Evolutionary conservation across 2,113 vertebrate genomes (phyloP).

Genomic region (Lonchura striata): DNA sequence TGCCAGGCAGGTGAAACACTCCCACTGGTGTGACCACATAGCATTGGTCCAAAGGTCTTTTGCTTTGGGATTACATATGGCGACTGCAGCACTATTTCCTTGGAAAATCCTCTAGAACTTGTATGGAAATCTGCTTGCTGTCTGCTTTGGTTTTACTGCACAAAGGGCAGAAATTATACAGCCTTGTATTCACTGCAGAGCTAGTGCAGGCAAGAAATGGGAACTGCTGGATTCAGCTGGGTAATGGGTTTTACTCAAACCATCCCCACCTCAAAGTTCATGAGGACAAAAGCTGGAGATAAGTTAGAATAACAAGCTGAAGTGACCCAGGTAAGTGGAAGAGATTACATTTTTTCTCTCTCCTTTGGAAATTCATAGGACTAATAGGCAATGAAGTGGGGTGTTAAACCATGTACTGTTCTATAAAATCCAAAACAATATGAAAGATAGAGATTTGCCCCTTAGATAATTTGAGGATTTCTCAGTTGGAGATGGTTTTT

Average conservation of each 20-base stretch:
- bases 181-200: not conserved
- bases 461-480: not conserved
- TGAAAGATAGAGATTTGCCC: not conserved
- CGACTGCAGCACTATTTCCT: not conserved
- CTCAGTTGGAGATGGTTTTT: not conserved
- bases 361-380: not conserved
- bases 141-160: not conserved
- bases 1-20: not conserved
- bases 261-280: not conserved
- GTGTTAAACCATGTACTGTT: not conserved
- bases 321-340: not conserved
- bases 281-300: not conserved
- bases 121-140: not conserved
- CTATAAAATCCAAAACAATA: not conserved
- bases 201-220: not conserved
- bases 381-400: not conserved
- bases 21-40: not conserved
- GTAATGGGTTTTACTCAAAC: not conserved
- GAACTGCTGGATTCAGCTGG: not conserved
- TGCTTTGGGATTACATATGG: not conserved
- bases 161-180: not conserved
- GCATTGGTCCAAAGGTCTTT: fast-evolving
- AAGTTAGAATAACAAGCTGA: not conserved
- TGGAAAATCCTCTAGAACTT: not conserved
- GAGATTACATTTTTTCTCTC: not conserved